Percentiles rank a stretch among this genome's conserved stretches.
phyloP scores from a whole-genome alignment of 1,140 invertebrate genomes.

The Helicoverpa zea region DNA sequence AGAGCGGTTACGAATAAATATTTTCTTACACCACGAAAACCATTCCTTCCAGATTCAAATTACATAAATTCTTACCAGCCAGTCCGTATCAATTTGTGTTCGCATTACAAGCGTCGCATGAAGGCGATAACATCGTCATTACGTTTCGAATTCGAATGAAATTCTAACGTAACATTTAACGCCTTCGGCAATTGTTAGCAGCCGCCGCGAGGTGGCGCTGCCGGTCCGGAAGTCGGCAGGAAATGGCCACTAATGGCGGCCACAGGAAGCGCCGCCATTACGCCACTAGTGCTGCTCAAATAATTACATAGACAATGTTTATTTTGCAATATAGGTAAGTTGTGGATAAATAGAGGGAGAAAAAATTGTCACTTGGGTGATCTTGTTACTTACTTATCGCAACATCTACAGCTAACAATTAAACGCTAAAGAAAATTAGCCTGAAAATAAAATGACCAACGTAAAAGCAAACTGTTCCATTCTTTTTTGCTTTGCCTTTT shows the following conservation, averaged over 20 bases:
- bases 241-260: conserved; percentile 84
- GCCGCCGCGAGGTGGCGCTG: conserved; percentile 56
- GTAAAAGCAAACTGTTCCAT: no score
- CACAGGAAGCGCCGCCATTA: conserved; percentile 80
- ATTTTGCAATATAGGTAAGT: conserved; percentile 57
- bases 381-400: not conserved
- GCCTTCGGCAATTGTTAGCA: conserved; percentile 48
- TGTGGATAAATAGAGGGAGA: conserved; percentile 50
- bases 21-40: not conserved
- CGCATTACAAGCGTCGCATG: conserved; percentile 47
- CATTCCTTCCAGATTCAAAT: not conserved
- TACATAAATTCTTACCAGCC: conserved; percentile 6
- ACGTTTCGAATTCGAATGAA: conserved; percentile 33
- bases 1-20: not conserved
- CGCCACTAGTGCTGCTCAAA: conserved; percentile 74
- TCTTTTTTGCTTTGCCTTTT: no score
- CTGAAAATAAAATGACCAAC: no score
- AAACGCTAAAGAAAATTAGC: not conserved
- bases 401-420: not conserved
- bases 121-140: conserved; percentile 47
- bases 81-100: conserved; percentile 44
- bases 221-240: conserved; percentile 73
- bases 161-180: conserved; percentile 48
- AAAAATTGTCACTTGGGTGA: conserved; percentile 28
- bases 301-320: conserved; percentile 70